phyloP scores from a whole-genome alignment of 1,140 invertebrate species.

The Philopotamus ludificatus region DNA sequence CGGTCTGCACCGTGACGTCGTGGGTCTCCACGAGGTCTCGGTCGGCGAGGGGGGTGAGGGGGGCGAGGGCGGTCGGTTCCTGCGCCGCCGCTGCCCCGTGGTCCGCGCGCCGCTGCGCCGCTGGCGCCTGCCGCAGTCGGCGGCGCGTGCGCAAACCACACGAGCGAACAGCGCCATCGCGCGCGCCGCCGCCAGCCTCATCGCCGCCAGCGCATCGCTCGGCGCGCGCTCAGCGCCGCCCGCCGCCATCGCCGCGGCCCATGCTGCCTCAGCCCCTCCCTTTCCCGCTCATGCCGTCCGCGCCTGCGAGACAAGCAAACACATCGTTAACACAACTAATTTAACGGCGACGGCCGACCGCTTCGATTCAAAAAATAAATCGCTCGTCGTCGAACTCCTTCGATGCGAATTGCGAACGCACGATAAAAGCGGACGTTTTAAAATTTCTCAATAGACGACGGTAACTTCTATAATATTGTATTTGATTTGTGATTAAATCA shows the following conservation, averaged over 20 bases:
- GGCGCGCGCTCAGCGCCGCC: constrained; percentile 16
- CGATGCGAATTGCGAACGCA: constrained; percentile 2
- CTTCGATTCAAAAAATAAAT: neutral
- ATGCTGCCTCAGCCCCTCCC: too few species aligned
- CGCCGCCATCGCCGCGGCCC: neutral
- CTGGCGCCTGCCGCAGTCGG: constrained; percentile 66
- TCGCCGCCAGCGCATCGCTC: constrained; percentile 8
- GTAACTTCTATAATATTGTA: too few species aligned
- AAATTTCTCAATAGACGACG: too few species aligned
- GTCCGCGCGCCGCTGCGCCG: constrained; percentile 52
- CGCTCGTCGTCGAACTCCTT: neutral
- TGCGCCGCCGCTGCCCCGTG: constrained; percentile 45
- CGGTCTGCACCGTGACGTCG: constrained; percentile 4
- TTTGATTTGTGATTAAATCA: too few species aligned
- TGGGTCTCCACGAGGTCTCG: constrained; percentile 7
- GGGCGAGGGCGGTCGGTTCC: constrained; percentile 40
- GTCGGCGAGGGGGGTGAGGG: constrained; percentile 41
- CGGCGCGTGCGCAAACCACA: constrained; percentile 76
- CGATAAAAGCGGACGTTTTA: too few species aligned
- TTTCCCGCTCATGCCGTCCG: neutral
- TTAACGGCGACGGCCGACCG: neutral
- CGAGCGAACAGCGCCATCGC: constrained; percentile 82
- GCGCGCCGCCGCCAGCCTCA: constrained; percentile 44
- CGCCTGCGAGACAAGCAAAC: neutral
- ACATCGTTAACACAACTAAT: neutral